Evolutionary conservation across 2,888 invertebrate genomes (phyloP).

Genomic region (Caenorhabditis sp.): DNA sequence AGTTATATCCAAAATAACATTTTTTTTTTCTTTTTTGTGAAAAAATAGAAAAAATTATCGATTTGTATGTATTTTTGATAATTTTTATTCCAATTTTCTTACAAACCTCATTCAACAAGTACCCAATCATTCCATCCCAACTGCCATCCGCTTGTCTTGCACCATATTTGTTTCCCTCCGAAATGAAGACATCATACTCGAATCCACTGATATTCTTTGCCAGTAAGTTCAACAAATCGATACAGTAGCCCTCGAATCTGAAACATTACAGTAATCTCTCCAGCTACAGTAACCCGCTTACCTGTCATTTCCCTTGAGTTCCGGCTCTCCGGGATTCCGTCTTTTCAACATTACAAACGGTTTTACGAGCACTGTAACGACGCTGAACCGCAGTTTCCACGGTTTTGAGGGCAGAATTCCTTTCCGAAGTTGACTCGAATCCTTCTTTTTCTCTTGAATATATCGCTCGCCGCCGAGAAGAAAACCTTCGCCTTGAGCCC

Average conservation of each 20-base stretch:
- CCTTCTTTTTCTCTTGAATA: conserved; percentile 65
- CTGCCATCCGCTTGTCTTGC: conserved; percentile 72
- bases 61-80: too few relatives aligned
- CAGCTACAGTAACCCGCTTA: too few relatives aligned
- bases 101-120: conserved; percentile 81
- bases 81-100: too few relatives aligned
- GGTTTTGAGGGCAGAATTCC: conserved; percentile 71
- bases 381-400: conserved; percentile 73
- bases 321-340: conserved; percentile 75
- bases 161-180: conserved; percentile 81
- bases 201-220: conserved; percentile 78
- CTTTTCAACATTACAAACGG: conserved; percentile 91
- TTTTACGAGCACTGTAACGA: conserved; percentile 75
- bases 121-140: conserved; percentile 83
- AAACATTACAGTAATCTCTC: neutral
- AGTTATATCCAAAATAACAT: too few relatives aligned
- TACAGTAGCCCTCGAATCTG: conserved; percentile 84
- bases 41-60: too few relatives aligned
- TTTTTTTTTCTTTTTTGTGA: too few relatives aligned
- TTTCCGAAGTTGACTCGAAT: conserved; percentile 62
- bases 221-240: conserved; percentile 84
- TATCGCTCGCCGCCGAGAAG: conserved; percentile 62
- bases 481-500: conserved; percentile 70
- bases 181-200: conserved; percentile 81
- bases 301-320: conserved; percentile 78